Evolutionary conservation across 2,113 vertebrate species (phyloP).

Genomic region (Symphodus melops): DNA sequence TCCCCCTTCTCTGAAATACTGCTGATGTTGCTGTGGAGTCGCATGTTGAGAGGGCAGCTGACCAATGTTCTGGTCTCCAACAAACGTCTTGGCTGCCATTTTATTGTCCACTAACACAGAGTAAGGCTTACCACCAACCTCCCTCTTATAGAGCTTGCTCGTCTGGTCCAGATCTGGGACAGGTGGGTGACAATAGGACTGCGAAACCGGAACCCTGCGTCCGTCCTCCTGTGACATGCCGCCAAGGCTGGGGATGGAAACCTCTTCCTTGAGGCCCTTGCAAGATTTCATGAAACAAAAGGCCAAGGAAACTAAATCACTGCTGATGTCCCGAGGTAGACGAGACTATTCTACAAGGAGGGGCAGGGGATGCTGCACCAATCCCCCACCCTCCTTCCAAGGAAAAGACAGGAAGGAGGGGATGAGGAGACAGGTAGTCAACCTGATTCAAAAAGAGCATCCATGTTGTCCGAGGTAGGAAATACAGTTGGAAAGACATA

Average conservation of each 20-base stretch:
- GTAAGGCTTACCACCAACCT: conserved; percentile 90
- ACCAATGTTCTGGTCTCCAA: conserved; percentile 70
- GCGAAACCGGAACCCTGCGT: conserved; percentile 84
- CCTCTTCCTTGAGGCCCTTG: conserved; percentile 89
- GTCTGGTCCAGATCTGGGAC: conserved; percentile 91
- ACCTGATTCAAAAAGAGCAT: conserved; percentile 78
- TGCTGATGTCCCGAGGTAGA: conserved; percentile 20
- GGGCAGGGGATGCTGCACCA: conserved; percentile 62
- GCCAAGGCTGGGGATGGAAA: conserved; percentile 80
- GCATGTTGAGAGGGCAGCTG: conserved; percentile 51
- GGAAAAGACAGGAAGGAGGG: conserved; percentile 74
- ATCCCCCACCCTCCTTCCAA: conserved; percentile 79
- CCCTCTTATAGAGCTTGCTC: conserved; percentile 92
- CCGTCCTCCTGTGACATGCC: conserved; percentile 95
- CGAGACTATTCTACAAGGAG: conserved; percentile 48
- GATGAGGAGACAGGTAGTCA: conserved; percentile 66
- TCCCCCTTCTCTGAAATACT: conserved; percentile 90
- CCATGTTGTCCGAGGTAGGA: conserved; percentile 72
- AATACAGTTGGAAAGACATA: conserved; percentile 58
- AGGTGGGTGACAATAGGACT: conserved; percentile 86
- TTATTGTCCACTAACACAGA: conserved; percentile 93
- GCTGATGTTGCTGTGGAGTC: conserved; percentile 86
- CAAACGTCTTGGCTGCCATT: conserved; percentile 85
- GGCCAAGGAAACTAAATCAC: conserved; percentile 6
- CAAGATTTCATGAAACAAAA: conserved; percentile 88